Conservation (phyloP, 1,140 invertebrate genomes). For the Saccostrea cuccullata region DNA sequence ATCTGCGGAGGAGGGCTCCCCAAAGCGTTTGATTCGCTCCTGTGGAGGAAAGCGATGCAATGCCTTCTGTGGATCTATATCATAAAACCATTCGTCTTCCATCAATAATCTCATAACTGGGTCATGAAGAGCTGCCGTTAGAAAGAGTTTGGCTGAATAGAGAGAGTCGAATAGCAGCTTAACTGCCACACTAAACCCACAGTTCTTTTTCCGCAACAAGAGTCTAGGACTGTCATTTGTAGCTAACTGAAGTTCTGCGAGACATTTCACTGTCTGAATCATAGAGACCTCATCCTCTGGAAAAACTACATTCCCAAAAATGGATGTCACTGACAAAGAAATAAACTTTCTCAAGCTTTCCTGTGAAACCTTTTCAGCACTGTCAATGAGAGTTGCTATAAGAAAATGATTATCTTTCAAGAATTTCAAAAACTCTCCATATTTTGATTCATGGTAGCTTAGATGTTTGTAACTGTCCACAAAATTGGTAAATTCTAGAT, state of each 20-base stretch:
- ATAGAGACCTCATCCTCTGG: slow-evolving; percentile 90
- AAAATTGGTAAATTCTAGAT: slow-evolving; percentile 89
- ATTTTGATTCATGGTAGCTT: slow-evolving; percentile 84
- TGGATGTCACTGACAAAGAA: slow-evolving; percentile 86
- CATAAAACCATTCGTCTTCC: slow-evolving; percentile 94
- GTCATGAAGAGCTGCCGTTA: slow-evolving; percentile 93
- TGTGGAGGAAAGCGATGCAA: slow-evolving; percentile 85
- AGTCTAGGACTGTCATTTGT: slow-evolving; percentile 90
- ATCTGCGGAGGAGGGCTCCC: slow-evolving; percentile 85
- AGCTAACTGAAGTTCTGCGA: slow-evolving; percentile 83
- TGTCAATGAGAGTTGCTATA: slow-evolving; percentile 87
- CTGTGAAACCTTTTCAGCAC: slow-evolving; percentile 84
- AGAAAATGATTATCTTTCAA: slow-evolving; percentile 89
- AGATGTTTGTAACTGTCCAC: slow-evolving; percentile 91
- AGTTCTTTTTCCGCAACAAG: slow-evolving; percentile 89
- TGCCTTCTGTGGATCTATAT: slow-evolving; percentile 94
- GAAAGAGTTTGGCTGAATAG: slow-evolving; percentile 93
- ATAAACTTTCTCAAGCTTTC: slow-evolving; percentile 77
- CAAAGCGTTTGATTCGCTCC: slow-evolving; percentile 89
- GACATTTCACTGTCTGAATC: slow-evolving; percentile 87
- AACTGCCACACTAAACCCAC: slow-evolving; percentile 94
- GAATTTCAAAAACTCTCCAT: slow-evolving; percentile 88
- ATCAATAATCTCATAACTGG: slow-evolving; percentile 95
- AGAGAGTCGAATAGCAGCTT: slow-evolving; percentile 93
- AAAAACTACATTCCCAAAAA: slow-evolving; percentile 90